phyloP scores from a whole-genome alignment of 2,113 vertebrate genomes.

The Pelecanoides urinatrix region DNA sequence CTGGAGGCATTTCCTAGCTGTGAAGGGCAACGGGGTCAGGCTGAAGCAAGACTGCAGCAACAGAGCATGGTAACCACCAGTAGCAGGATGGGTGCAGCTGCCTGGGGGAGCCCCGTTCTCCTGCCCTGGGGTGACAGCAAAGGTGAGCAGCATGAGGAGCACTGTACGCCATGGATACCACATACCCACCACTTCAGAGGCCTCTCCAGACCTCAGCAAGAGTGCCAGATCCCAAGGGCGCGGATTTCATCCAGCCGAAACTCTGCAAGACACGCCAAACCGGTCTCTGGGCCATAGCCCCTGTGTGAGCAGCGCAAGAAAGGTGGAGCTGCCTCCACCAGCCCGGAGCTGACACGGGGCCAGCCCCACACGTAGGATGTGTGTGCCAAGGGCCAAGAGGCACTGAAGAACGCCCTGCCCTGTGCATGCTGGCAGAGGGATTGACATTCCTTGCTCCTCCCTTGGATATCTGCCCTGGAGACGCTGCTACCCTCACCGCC shows the following conservation, averaged over 20 bases:
- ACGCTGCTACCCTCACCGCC: not conserved
- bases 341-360: not conserved
- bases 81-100: not conserved
- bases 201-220: not conserved
- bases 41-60: not conserved
- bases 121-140: not conserved
- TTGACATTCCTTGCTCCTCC: not conserved
- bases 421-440: rapidly evolving
- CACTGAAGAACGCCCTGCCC: not conserved
- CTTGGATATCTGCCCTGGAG: not conserved
- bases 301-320: not conserved
- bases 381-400: not conserved
- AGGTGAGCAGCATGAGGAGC: rapidly evolving
- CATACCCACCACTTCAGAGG: not conserved
- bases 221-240: not conserved
- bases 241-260: not conserved
- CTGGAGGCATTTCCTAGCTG: not conserved
- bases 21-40: not conserved
- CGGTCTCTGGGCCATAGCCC: not conserved
- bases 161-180: not conserved
- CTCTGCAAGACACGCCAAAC: not conserved
- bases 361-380: not conserved
- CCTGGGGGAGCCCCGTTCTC: not conserved
- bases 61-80: not conserved
- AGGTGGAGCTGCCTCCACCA: not conserved